These are phyloP conservation scores for Plumapathes pennacea DNA, from an alignment of 92 coral and sea anemone genomes.

Conservation along the genomic window DNA sequence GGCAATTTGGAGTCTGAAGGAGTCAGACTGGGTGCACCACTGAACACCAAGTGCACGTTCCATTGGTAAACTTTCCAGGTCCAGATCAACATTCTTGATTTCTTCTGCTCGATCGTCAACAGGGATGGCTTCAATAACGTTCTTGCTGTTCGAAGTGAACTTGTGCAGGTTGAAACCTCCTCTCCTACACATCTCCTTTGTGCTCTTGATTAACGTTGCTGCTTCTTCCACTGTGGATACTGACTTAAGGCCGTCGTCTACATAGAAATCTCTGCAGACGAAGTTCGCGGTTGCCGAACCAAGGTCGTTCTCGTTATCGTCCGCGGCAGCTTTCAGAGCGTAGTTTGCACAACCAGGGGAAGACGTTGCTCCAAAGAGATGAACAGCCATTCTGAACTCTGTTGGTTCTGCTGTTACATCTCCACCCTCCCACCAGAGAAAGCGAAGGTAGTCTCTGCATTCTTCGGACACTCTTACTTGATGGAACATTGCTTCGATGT, in stretches of 20 bases:
- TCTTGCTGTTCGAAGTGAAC: constrained; percentile 36
- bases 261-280: constrained; percentile 33
- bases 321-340: constrained; percentile 35
- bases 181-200: constrained; percentile 32
- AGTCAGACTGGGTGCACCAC: no score
- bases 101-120: constrained; percentile 35
- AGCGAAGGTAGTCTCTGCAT: constrained; percentile 11
- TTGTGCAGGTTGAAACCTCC: constrained; percentile 55
- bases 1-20: no score
- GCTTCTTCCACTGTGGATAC: constrained; percentile 31
- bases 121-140: constrained; percentile 34
- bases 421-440: constrained; percentile 31
- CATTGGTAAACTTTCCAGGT: no score
- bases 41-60: no score
- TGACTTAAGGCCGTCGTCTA: constrained; percentile 45
- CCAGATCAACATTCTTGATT: constrained; percentile 30
- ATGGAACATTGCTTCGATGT: constrained; percentile 14
- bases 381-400: constrained; percentile 33
- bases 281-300: constrained; percentile 36
- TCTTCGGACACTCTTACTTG: constrained; percentile 6
- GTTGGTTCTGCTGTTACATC: constrained; percentile 4
- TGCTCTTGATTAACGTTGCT: constrained; percentile 29
- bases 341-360: constrained; percentile 44
- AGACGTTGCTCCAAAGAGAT: constrained; percentile 36
- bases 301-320: constrained; percentile 23